These are phyloP conservation scores for Luperina nickerlii DNA, from an alignment of 2,888 invertebrate species.

Conservation along the genomic window DNA sequence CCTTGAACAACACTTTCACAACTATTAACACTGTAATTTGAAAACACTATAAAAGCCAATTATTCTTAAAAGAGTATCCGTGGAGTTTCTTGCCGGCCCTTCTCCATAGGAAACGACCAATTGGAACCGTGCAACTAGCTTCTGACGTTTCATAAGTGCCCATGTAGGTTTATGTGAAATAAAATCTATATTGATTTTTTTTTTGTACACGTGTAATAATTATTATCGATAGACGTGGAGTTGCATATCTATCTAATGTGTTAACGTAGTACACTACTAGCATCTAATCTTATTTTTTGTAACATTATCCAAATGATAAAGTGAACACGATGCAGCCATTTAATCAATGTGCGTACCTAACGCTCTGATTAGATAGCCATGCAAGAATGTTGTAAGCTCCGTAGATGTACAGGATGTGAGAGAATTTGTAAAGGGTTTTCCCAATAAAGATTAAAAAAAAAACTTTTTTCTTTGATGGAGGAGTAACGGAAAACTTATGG, in stretches of 20 bases:
- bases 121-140: too few species aligned
- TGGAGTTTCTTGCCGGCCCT: not conserved
- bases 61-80: not conserved
- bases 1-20: not conserved
- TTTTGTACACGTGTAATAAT: not conserved
- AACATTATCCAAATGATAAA: constrained; percentile 63
- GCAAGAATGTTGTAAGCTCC: constrained; percentile 78
- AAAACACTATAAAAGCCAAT: not conserved
- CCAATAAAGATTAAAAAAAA: too few species aligned
- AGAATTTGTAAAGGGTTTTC: not conserved
- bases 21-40: too few species aligned
- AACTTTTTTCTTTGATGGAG: not conserved
- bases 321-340: constrained; percentile 78
- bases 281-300: constrained; percentile 65
- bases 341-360: constrained; percentile 79
- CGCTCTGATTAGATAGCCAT: constrained; percentile 84
- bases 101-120: not conserved
- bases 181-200: not conserved
- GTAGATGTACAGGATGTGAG: constrained; percentile 38
- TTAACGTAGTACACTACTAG: constrained; percentile 42
- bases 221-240: not conserved
- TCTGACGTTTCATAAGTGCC: not conserved
- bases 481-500: not conserved
- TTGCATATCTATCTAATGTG: constrained; percentile 53
- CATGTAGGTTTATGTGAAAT: too few species aligned